A percentile compares a stretch with the other conserved stretches of the same genome.
Evolutionary conservation across 2,797 vertebrate species (phyloP).

Genomic region (Melanotaenia maccullochi): DNA sequence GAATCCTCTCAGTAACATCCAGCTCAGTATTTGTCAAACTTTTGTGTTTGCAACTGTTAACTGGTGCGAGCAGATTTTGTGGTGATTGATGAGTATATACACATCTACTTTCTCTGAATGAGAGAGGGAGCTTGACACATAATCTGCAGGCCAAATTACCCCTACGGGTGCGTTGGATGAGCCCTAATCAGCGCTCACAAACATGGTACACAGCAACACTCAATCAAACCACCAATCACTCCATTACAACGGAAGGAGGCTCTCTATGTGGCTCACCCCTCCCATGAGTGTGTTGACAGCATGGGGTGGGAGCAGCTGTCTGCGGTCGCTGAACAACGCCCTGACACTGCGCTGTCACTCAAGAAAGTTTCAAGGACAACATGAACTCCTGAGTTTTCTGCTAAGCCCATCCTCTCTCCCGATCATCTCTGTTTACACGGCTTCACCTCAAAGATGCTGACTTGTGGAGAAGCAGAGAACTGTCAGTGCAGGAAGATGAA

Average conservation of each 20-base stretch:
- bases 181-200: conserved; percentile 61
- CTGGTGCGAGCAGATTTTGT: conserved; percentile 33
- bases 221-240: conserved; percentile 50
- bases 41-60: conserved; percentile 37
- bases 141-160: conserved; percentile 57
- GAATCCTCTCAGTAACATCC: conserved; percentile 39
- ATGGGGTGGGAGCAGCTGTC: conserved; percentile 53
- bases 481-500: conserved; percentile 78
- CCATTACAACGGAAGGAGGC: conserved; percentile 17
- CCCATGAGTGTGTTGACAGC: conserved; percentile 42
- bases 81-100: conserved; percentile 58
- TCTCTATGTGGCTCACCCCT: conserved; percentile 33
- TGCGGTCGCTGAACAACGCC: conserved; percentile 38
- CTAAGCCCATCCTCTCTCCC: conserved; percentile 43
- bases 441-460: conserved; percentile 78
- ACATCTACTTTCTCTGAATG: conserved; percentile 60
- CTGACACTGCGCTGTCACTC: conserved; percentile 56
- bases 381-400: conserved; percentile 52
- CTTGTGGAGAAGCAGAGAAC: conserved; percentile 66
- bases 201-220: conserved; percentile 41
- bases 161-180: conserved; percentile 49
- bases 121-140: conserved; percentile 56
- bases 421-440: conserved; percentile 67
- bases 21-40: conserved; percentile 37
- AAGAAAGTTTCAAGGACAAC: conserved; percentile 76